Percentiles rank a stretch among this genome's conserved stretches.
Conservation (phyloP, 2,888 invertebrate genomes). For the Tetranychus truncatus region DNA sequence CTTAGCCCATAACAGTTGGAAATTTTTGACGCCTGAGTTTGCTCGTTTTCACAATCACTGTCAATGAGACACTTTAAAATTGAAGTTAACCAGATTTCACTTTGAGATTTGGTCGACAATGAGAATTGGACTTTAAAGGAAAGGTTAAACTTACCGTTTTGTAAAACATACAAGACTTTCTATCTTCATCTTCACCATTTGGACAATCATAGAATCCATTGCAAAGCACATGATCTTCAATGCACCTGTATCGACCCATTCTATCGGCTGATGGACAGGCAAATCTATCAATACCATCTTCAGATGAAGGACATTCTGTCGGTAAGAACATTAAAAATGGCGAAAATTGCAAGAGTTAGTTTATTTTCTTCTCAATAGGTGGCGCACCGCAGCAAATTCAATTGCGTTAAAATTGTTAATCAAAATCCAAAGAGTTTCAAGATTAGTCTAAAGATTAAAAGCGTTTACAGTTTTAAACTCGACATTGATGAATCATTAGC, state of each 20-base stretch:
- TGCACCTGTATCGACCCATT: conserved; percentile 78
- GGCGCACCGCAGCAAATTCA: not conserved
- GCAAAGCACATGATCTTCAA: conserved; percentile 83
- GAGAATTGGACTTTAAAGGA: not conserved
- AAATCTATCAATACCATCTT: conserved; percentile 82
- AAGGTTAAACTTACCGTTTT: conserved; percentile 55
- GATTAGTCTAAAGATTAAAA: no score
- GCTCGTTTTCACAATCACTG: no score
- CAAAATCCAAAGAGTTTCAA: no score
- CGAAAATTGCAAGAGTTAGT: not conserved
- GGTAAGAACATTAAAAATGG: not conserved
- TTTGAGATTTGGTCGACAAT: no score
- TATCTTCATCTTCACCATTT: conserved; percentile 73
- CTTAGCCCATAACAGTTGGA: no score
- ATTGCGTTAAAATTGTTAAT: no score
- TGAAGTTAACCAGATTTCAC: no score
- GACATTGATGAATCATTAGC: no score
- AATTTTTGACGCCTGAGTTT: no score
- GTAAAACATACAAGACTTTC: conserved; percentile 86
- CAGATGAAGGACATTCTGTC: conserved; percentile 71
- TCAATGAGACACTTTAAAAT: no score
- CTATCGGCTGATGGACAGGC: conserved; percentile 79
- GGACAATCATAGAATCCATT: conserved; percentile 89
- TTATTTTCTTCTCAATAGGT: not conserved
- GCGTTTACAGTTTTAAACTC: no score